Evolutionary conservation across 2,113 vertebrate species (phyloP).

Genomic region (Callipepla californica): DNA sequence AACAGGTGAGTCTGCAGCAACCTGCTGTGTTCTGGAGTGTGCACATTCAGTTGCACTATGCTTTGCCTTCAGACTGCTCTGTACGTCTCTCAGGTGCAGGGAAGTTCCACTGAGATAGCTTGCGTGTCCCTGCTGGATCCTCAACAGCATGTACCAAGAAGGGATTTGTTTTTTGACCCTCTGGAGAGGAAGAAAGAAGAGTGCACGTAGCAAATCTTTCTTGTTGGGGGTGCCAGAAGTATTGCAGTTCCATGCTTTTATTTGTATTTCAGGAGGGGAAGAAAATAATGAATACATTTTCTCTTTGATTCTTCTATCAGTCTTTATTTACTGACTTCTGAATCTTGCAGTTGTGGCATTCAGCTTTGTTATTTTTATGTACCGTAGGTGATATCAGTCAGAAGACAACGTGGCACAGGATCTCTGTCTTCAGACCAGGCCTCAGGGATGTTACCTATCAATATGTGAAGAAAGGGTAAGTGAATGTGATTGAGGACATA

Average conservation of each 20-base stretch:
- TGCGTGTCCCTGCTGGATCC: not conserved
- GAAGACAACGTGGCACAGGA: conserved; percentile 96
- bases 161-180: not conserved
- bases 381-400: conserved; percentile 92
- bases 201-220: not conserved
- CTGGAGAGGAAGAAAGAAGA: not conserved
- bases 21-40: fast-evolving
- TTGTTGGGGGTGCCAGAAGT: not conserved
- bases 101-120: not conserved
- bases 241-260: not conserved
- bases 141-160: not conserved
- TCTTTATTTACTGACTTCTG: not conserved
- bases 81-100: not conserved
- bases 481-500: not conserved
- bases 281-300: not conserved
- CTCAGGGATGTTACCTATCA: conserved; percentile 94
- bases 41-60: fast-evolving
- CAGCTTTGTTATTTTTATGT: not conserved
- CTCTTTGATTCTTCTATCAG: not conserved
- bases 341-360: not conserved
- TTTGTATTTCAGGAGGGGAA: not conserved
- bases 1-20: conserved; percentile 71
- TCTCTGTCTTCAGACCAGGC: conserved; percentile 95
- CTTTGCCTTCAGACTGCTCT: not conserved
- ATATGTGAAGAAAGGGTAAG: conserved; percentile 95